These are phyloP conservation scores for Beroe ovata DNA, from an alignment of 37 sponge, comb jelly and placozoan species.

Conservation along the genomic window DNA sequence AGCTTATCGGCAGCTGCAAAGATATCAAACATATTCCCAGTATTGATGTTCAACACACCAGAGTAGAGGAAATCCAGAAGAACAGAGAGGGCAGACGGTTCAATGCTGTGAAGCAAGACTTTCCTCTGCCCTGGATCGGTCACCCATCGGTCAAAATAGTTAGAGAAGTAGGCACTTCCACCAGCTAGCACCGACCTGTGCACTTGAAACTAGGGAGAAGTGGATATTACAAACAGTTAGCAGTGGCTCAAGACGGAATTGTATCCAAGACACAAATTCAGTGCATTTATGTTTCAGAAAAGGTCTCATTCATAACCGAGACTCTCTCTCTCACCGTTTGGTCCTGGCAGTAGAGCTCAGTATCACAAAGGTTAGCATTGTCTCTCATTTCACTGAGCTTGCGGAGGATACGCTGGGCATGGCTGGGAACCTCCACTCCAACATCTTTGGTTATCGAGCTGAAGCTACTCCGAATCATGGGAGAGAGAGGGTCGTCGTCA, in stretches of 20 bases:
- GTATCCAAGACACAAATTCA: too few species aligned
- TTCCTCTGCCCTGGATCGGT: constrained; percentile 6
- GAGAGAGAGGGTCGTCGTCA: constrained; percentile 57
- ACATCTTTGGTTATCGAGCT: constrained; percentile 7
- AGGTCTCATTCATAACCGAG: too few species aligned
- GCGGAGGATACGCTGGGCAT: constrained; percentile 28
- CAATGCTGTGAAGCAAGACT: constrained; percentile 18
- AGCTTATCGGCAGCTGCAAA: constrained; percentile 58
- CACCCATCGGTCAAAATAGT: constrained; percentile 52
- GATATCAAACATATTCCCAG: constrained; percentile 53
- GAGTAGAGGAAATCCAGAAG: constrained; percentile 64
- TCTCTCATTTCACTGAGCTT: constrained; percentile 16
- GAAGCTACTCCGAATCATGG: constrained; percentile 17
- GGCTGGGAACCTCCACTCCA: constrained; percentile 64
- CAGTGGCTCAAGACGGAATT: too few species aligned
- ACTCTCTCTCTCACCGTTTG: constrained; percentile 6
- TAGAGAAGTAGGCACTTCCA: constrained; percentile 41
- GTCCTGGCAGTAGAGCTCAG: constrained; percentile 22
- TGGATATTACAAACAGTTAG: too few species aligned
- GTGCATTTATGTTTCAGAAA: too few species aligned
- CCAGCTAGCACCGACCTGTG: constrained; percentile 47
- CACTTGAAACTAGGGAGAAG: constrained; percentile 33
- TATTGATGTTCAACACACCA: constrained; percentile 54
- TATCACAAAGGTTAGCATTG: constrained; percentile 39
- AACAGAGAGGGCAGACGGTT: constrained; percentile 38